Evolutionary conservation across 2,888 invertebrate species (phyloP).

Genomic region (Artemia sinica): DNA sequence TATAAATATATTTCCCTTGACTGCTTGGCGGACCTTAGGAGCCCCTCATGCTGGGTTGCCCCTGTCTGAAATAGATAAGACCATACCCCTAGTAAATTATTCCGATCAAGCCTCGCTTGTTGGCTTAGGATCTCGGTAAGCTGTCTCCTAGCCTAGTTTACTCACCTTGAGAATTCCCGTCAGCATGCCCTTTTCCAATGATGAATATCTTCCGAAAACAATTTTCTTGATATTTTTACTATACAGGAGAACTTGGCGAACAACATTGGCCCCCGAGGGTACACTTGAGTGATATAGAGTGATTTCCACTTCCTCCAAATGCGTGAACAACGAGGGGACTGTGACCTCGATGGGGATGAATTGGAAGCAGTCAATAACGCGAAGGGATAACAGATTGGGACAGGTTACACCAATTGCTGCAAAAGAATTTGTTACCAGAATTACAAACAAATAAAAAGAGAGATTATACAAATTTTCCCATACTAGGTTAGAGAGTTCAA

Average conservation of each 20-base stretch:
- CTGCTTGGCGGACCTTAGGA: neutral
- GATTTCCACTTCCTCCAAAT: conserved; percentile 29
- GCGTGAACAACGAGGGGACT: conserved; percentile 24
- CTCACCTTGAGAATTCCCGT: conserved; percentile 28
- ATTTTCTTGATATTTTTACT: conserved; percentile 28
- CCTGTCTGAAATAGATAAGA: no score
- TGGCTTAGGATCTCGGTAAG: neutral
- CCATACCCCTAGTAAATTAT: no score
- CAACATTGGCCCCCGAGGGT: conserved; percentile 25
- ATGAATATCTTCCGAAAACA: conserved; percentile 28
- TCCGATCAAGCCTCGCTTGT: no score
- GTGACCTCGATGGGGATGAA: conserved; percentile 19
- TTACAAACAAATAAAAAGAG: no score
- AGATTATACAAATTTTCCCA: no score
- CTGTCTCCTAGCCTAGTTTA: neutral
- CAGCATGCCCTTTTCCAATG: conserved; percentile 27
- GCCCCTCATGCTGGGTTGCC: neutral
- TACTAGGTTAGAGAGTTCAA: no score
- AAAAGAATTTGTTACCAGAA: conserved; percentile 15
- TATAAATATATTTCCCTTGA: no score
- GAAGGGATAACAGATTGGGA: conserved; percentile 29
- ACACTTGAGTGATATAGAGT: conserved; percentile 22
- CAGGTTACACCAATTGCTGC: conserved; percentile 30
- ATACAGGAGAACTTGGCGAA: conserved; percentile 28
- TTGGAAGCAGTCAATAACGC: conserved; percentile 28